These are phyloP conservation scores for Paelopatides confundens DNA, from an alignment of 53 echinoderm and acorn worm genomes.

Conservation along the genomic window DNA sequence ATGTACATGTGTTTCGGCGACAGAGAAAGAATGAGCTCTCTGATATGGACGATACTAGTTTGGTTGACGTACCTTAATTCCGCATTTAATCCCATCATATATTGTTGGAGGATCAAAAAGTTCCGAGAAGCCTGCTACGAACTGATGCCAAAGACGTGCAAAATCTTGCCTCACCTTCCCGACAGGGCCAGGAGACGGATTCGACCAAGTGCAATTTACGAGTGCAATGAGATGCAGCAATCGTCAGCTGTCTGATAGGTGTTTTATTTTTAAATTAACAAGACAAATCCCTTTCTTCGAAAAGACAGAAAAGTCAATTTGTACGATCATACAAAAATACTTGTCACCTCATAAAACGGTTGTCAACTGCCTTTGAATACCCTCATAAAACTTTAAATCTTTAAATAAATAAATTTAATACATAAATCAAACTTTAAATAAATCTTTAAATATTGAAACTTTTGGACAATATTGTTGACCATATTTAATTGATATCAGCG, in stretches of 20 bases:
- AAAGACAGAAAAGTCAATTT: too few relatives aligned
- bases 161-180: conserved; percentile 90
- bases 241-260: conserved; percentile 80
- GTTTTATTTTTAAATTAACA: too few relatives aligned
- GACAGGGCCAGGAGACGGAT: conserved; percentile 89
- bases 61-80: conserved; percentile 97
- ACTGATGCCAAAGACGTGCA: conserved; percentile 90
- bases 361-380: too few relatives aligned
- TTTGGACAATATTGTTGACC: too few relatives aligned
- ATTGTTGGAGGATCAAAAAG: conserved; percentile 99
- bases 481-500: too few relatives aligned
- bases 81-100: conserved; percentile 97
- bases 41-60: conserved; percentile 69
- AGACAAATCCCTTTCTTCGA: too few relatives aligned
- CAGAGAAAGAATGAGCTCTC: background rate
- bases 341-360: too few relatives aligned
- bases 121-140: conserved; percentile 98
- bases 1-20: conserved; percentile 51
- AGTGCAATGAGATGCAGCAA: conserved; percentile 81
- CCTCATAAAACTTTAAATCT: too few relatives aligned
- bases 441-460: too few relatives aligned
- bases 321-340: too few relatives aligned
- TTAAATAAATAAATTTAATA: too few relatives aligned
- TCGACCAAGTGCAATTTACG: conserved; percentile 99
- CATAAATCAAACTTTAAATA: too few relatives aligned